A percentile compares a stretch with the other conserved stretches of the same genome.
These are phyloP conservation scores for Amphimedon queenslandica DNA, from an alignment of 37 sponge, comb jelly and placozoan species.

Conservation along the genomic window DNA sequence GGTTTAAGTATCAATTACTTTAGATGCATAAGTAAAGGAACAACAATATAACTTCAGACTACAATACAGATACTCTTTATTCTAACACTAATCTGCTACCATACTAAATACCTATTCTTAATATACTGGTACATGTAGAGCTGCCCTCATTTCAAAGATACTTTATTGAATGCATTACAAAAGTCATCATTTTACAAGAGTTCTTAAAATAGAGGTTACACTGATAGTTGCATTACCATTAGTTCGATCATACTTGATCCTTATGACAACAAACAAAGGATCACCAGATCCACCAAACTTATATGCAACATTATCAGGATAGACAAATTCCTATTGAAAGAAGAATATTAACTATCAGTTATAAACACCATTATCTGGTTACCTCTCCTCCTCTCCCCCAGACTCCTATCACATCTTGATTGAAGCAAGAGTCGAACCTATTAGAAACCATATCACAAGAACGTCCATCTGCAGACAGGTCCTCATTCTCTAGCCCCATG, in stretches of 20 bases:
- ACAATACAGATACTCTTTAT: not conserved
- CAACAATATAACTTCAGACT: no score
- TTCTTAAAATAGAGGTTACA: no score
- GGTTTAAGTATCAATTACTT: no score
- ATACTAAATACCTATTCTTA: conserved; percentile 20
- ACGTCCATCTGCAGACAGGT: not conserved
- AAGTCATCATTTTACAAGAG: no score
- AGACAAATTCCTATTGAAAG: conserved; percentile 36
- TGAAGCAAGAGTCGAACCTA: not conserved
- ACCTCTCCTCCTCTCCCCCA: conserved; percentile 37
- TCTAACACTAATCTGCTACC: not conserved
- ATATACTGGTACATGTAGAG: no score
- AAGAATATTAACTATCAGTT: not conserved
- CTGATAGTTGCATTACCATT: no score
- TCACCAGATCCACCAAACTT: conserved; percentile 58
- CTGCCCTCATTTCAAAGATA: no score
- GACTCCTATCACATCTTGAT: conserved; percentile 1
- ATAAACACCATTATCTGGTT: not conserved
- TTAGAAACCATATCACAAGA: not conserved
- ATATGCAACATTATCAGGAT: conserved; percentile 55
- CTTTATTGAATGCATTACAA: no score
- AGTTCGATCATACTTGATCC: conserved; percentile 73
- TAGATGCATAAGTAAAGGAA: no score
- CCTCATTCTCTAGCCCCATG: conserved; percentile 3
- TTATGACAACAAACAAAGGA: conserved; percentile 20